A percentile compares a stretch with the other conserved stretches of the same genome.
Evolutionary conservation across 2,113 vertebrate genomes (phyloP).

Genomic region (Trogon melanurus): DNA sequence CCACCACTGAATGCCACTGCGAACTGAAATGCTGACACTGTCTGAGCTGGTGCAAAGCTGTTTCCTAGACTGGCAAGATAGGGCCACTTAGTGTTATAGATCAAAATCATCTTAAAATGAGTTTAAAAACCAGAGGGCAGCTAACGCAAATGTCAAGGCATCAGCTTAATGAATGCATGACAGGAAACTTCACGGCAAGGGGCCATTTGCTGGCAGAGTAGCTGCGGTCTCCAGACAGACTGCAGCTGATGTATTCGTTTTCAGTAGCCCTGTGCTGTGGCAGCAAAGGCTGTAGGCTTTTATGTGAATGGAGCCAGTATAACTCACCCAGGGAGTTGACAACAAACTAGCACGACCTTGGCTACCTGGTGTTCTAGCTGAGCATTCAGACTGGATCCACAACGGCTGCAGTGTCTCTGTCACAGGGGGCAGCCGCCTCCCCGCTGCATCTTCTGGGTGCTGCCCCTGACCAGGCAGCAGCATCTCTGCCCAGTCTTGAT

Average conservation of each 20-base stretch:
- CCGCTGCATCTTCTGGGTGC: not conserved
- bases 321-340: not conserved
- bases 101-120: not conserved
- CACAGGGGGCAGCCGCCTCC: rapidly evolving
- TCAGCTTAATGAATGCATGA: not conserved
- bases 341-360: not conserved
- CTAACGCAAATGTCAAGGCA: not conserved
- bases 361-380: not conserved
- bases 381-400: not conserved
- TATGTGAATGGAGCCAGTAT: not conserved
- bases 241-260: not conserved
- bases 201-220: not conserved
- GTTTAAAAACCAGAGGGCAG: not conserved
- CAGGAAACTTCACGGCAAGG: not conserved
- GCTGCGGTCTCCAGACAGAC: not conserved
- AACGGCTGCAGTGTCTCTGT: rapidly evolving
- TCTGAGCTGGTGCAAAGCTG: not conserved
- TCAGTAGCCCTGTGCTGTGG: not conserved
- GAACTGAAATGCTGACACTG: not conserved
- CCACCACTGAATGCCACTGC: not conserved
- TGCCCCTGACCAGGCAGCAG: not conserved
- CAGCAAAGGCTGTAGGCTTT: not conserved
- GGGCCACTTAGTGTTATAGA: not conserved
- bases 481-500: not conserved
- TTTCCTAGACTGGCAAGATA: not conserved